Conservation (phyloP, 2,797 vertebrate genomes). For the Chrosomus eos region DNA sequence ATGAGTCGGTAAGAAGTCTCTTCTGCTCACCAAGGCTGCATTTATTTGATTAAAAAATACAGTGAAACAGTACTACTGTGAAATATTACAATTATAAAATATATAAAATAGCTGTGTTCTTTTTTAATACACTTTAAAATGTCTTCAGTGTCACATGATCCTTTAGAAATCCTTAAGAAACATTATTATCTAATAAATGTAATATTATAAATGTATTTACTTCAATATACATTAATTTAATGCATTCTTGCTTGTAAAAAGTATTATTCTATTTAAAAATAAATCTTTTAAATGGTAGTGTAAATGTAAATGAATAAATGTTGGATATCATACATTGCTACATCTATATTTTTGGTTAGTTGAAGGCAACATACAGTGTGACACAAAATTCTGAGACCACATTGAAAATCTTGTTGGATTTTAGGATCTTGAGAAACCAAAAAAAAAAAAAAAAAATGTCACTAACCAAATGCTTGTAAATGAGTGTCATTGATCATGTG, state of each 20-base stretch:
- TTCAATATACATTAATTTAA: neutral
- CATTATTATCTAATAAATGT: neutral
- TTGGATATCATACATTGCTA: neutral
- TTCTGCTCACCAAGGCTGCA: neutral
- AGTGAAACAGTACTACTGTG: neutral
- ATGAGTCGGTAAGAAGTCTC: neutral
- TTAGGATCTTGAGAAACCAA: neutral
- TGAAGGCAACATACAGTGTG: neutral
- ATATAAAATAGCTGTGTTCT: neutral
- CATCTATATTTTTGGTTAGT: neutral
- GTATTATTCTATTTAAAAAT: too few relatives aligned
- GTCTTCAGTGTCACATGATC: neutral
- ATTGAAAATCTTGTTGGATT: neutral
- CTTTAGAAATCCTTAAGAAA: neutral
- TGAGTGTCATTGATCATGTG: neutral
- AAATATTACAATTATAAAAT: neutral
- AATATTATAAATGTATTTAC: neutral
- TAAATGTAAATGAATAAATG: neutral
- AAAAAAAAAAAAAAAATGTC: neutral
- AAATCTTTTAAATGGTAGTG: neutral
- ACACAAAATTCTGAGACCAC: neutral
- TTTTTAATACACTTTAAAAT: neutral
- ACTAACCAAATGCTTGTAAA: neutral
- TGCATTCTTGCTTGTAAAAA: neutral
- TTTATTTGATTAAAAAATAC: neutral